phyloP scores from a whole-genome alignment of 2,888 invertebrate species.

The Agriopis marginaria region DNA sequence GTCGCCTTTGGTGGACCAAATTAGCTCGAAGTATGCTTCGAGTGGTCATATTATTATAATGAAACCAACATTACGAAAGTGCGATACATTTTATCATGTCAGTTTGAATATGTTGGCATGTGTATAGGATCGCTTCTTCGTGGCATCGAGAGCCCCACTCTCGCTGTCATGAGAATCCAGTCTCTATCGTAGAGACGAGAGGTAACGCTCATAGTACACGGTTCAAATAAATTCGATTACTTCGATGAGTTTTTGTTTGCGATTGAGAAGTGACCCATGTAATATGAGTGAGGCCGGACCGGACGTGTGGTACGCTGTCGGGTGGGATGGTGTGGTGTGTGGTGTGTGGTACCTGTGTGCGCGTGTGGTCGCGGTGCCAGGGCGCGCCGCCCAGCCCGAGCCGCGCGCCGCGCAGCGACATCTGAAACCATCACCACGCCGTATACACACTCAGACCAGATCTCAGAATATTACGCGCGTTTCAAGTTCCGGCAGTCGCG shows the following conservation, averaged over 20 bases:
- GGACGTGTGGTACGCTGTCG: neutral
- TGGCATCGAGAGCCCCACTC: neutral
- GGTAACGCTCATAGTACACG: neutral
- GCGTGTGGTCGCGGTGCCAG: conserved; percentile 53
- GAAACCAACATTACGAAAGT: neutral
- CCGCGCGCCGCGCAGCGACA: conserved; percentile 76
- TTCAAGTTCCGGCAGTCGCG: neutral
- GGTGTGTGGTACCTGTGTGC: conserved; percentile 53
- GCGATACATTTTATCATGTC: neutral
- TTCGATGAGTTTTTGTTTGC: neutral
- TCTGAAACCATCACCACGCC: conserved; percentile 54
- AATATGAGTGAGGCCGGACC: neutral
- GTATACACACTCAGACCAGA: neutral
- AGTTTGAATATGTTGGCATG: neutral
- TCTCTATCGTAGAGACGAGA: neutral
- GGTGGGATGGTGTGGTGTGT: neutral
- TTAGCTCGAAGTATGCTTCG: neutral
- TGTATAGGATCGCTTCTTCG: neutral
- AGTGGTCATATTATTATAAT: neutral
- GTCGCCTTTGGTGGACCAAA: neutral
- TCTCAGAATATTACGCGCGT: neutral
- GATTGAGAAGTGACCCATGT: neutral
- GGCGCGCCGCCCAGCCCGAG: conserved; percentile 67
- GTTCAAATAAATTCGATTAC: neutral
- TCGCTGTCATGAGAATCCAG: too few species aligned